Percentiles rank a stretch among this genome's conserved stretches.
Conservation (phyloP, 2,888 invertebrate species). For the Calliphora vomitoria region DNA sequence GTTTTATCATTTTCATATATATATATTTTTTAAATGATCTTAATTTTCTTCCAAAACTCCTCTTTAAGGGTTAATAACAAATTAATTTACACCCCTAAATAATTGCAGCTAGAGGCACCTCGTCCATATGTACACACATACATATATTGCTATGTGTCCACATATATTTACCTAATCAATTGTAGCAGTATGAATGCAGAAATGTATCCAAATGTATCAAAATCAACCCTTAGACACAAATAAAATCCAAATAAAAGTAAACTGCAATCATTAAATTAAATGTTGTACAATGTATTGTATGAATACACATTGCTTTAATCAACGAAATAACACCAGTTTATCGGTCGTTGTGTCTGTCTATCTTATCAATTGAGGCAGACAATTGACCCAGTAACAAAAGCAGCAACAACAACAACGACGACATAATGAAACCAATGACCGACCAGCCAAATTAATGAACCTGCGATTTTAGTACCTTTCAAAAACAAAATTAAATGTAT, state of each 20-base stretch:
- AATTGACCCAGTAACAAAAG: conserved; percentile 55
- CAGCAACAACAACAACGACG: conserved; percentile 5
- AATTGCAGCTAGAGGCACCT: too few species aligned
- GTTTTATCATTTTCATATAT: too few species aligned
- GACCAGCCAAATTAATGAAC: conserved; percentile 11
- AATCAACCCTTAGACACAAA: conserved; percentile 20
- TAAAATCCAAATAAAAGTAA: background rate
- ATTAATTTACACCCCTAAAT: too few species aligned
- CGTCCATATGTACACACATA: too few species aligned
- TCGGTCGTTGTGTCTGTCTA: background rate
- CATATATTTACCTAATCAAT: background rate
- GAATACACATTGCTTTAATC: background rate
- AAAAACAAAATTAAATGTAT: background rate
- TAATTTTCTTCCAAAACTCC: too few species aligned
- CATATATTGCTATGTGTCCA: background rate
- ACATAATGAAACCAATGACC: conserved; percentile 37
- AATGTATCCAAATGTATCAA: background rate
- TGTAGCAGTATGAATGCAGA: background rate
- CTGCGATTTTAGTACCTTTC: background rate
- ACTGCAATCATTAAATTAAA: background rate
- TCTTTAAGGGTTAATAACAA: too few species aligned
- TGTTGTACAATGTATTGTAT: background rate
- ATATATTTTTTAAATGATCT: too few species aligned
- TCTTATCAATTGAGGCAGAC: conserved; percentile 25
- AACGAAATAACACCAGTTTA: conserved; percentile 10